These are phyloP conservation scores for Vireo altiloquus DNA, from an alignment of 2,113 vertebrate genomes.

Conservation along the genomic window DNA sequence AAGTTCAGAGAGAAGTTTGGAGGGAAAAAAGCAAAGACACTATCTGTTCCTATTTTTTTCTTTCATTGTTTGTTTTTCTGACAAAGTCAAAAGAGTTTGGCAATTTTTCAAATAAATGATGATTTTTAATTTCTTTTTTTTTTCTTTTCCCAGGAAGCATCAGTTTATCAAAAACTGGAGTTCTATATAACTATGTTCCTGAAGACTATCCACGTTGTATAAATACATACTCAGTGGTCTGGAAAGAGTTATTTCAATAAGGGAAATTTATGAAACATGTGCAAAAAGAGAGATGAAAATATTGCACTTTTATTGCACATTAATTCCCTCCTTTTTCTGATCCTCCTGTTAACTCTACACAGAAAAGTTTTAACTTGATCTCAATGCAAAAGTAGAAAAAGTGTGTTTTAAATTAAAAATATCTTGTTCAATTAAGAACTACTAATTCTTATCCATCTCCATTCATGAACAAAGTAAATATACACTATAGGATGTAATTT, in stretches of 20 bases:
- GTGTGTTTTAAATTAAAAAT: not conserved
- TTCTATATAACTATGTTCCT: not conserved
- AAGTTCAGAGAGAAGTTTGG: not conserved
- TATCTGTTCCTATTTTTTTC: not conserved
- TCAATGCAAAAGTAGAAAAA: not conserved
- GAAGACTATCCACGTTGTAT: not conserved
- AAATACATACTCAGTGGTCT: not conserved
- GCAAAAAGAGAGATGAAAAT: not conserved
- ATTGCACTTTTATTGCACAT: not conserved
- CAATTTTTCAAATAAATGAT: not conserved
- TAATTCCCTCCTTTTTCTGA: not conserved
- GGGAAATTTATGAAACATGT: not conserved
- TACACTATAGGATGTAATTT: not conserved
- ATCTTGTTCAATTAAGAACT: not conserved
- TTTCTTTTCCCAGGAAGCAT: not conserved
- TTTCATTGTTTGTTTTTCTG: not conserved
- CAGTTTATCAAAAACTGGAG: not conserved
- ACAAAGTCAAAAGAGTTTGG: not conserved
- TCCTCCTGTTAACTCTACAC: not conserved
- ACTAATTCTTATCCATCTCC: not conserved
- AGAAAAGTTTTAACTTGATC: not conserved
- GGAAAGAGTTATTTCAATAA: not conserved
- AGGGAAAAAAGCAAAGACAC: not conserved
- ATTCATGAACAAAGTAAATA: not conserved
- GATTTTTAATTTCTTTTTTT: not conserved